Evolutionary conservation across 2,888 invertebrate species (phyloP).

Genomic region (Leptopilina drosophilae): DNA sequence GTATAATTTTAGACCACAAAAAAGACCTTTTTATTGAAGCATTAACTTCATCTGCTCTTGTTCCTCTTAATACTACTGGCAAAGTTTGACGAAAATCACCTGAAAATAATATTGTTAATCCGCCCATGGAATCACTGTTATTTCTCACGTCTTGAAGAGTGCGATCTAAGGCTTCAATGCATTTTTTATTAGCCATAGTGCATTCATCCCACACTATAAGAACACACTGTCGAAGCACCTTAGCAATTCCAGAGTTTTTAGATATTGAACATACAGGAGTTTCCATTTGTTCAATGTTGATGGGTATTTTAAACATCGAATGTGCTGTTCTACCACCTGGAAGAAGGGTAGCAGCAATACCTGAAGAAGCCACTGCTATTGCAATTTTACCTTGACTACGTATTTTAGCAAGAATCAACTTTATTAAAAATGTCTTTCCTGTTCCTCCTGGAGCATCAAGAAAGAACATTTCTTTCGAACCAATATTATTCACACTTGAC

Average conservation of each 20-base stretch:
- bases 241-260: conserved; percentile 60
- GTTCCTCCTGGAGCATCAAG: conserved; percentile 68
- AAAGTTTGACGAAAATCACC: conserved; percentile 67
- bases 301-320: no score
- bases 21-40: conserved; percentile 55
- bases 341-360: no score
- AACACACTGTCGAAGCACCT: conserved; percentile 63
- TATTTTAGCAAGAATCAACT: conserved; percentile 69
- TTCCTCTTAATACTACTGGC: conserved; percentile 52
- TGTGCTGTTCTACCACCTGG: no score
- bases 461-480: conserved; percentile 54
- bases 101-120: conserved; percentile 56
- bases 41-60: conserved; percentile 58
- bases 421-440: conserved; percentile 74
- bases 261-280: conserved; percentile 67
- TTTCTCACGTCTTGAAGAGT: conserved; percentile 59
- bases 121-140: conserved; percentile 55
- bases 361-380: conserved; percentile 74
- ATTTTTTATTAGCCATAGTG: conserved; percentile 17
- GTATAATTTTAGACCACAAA: neutral
- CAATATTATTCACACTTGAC: conserved; percentile 56
- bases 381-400: conserved; percentile 63
- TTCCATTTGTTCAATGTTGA: no score
- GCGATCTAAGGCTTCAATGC: conserved; percentile 68
- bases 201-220: conserved; percentile 45